Evolutionary conservation across 1,140 invertebrate genomes (phyloP).

Genomic region (Drosophila auraria): DNA sequence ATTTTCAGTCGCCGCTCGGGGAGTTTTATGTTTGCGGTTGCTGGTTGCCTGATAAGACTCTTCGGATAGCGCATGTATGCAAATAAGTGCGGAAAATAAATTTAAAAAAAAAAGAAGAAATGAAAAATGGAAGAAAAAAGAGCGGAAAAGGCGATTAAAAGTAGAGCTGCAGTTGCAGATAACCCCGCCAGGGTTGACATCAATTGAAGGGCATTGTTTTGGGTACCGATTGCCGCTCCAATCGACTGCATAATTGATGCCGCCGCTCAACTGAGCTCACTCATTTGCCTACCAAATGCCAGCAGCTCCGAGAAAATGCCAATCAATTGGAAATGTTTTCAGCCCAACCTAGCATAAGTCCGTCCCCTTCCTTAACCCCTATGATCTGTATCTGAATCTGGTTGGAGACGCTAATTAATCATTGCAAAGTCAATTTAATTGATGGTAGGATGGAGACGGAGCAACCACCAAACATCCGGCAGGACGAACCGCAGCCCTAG

Average conservation of each 20-base stretch:
- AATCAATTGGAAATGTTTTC: conserved; percentile 78
- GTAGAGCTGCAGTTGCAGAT: conserved; percentile 35
- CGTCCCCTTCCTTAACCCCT: background rate
- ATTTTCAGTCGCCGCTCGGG: conserved; percentile 22
- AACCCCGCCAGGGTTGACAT: conserved; percentile 36
- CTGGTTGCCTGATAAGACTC: conserved; percentile 29
- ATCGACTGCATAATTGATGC: conserved; percentile 71
- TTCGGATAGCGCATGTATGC: conserved; percentile 10
- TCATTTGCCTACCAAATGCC: conserved; percentile 63
- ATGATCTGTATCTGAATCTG: background rate
- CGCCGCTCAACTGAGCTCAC: conserved; percentile 13
- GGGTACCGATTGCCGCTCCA: background rate
- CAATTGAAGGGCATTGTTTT: conserved; percentile 54
- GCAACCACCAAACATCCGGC: conserved; percentile 47
- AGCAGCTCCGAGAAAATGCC: conserved; percentile 33
- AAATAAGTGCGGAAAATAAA: conserved; percentile 23
- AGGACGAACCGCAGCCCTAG: conserved; percentile 65
- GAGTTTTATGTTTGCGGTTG: conserved; percentile 22
- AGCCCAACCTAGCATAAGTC: conserved; percentile 30
- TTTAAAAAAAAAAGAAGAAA: background rate
- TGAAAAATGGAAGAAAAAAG: background rate
- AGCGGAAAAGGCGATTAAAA: conserved; percentile 27
- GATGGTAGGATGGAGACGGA: conserved; percentile 53
- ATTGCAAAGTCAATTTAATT: conserved; percentile 80
- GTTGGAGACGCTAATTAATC: conserved; percentile 79